Evolutionary conservation across 1,140 invertebrate species (phyloP).

Genomic region (Lasioglossum albipes): DNA sequence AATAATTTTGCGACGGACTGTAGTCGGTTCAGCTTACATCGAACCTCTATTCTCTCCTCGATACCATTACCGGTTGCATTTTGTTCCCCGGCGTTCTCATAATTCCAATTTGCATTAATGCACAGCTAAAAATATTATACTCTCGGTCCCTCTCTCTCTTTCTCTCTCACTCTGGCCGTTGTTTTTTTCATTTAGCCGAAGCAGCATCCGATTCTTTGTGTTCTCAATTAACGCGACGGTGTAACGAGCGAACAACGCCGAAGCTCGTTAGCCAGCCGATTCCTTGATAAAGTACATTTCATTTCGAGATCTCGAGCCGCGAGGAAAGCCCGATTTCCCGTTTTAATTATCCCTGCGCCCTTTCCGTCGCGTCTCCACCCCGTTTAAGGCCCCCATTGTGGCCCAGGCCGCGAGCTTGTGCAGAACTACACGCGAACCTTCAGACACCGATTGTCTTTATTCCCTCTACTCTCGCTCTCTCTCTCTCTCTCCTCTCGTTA

Average conservation of each 20-base stretch:
- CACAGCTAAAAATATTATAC: background rate
- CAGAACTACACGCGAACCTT: no score
- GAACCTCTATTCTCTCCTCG: background rate
- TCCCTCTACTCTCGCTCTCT: no score
- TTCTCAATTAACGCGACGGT: constrained; percentile 18
- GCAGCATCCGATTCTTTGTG: constrained; percentile 6
- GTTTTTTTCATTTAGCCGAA: background rate
- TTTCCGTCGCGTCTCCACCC: no score
- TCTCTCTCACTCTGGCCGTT: background rate
- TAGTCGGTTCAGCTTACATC: background rate
- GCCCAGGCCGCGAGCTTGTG: no score
- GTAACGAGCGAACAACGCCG: constrained; percentile 22
- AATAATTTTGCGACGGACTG: no score
- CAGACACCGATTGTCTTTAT: no score
- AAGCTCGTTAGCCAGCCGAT: constrained; percentile 12
- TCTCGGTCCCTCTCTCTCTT: background rate
- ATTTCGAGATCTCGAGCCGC: background rate
- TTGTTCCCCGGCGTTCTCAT: background rate
- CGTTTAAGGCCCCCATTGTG: no score
- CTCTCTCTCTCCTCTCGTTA: no score
- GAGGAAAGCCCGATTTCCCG: no score
- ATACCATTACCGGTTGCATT: background rate
- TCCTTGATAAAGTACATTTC: constrained; percentile 13
- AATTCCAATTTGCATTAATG: constrained; percentile 9
- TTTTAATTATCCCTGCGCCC: background rate